Base-by-base conservation (phyloP, 1,140 invertebrate genomes). In the Uloborus diversus region DNA sequence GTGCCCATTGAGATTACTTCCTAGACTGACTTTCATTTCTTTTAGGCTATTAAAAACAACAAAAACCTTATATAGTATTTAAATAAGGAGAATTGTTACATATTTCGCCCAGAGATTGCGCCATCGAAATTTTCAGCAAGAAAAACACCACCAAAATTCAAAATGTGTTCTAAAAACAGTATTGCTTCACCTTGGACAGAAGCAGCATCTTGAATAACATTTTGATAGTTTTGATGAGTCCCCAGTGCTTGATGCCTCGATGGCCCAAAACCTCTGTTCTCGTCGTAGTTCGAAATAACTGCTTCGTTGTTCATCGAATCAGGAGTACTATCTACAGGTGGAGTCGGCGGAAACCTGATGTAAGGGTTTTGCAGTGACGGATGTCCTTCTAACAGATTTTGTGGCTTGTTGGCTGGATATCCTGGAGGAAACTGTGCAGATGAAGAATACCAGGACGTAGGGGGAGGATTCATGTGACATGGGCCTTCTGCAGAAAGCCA, bases 261-360 rank as follows among this genome's bases (percentile, higher is more conserved):
- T 11, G 9, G 14, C 5, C 27, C 32, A 25, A 64, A 64, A 11
- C 4, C 42, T 30, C 56, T 59, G 56, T 30, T 30, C 4, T 59
- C 27, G 25, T 75, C 71, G 17, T 75, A 75, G 27, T 7, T 11
- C 7, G 28, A 51, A 28, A 4, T 23, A 2, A 17, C 30, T n/a
- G n/a, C 27, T 3, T 75, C 51, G n/a, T 35, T 47, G 7, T 25
- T 17, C 0, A 59, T 1, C 7, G 28, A 28, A 25, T 75, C 71
- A 4, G 13, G 17, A 9, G 61, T 17, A 3, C 42, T 30, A 25
- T 75, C 71, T n/a, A 37, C 51, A 5, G 71, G 71, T 0, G 71
- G 71, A 4, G 71, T 75, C 0, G 71, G 71, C 11, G 71, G 71
- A 23, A 75, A 75, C 9, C 71, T 59, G 20, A 64, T 64, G 20